Evolutionary conservation across 2,888 invertebrate genomes (phyloP).

Genomic region (Ypsolopha scabrella): DNA sequence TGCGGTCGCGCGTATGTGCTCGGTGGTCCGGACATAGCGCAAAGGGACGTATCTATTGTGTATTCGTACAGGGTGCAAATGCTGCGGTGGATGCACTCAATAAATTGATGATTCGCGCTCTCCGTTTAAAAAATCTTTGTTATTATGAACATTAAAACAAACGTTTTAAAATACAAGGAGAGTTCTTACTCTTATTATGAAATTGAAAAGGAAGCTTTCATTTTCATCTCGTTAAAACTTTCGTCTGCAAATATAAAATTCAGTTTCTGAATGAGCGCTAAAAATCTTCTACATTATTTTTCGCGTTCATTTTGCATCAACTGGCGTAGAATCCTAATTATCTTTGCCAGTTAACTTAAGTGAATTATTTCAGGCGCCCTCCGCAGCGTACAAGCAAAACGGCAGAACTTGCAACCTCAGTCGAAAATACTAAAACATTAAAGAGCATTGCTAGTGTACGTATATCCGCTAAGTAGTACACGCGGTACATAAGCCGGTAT

Average conservation of each 20-base stretch:
- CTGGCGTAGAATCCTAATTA: constrained; percentile 69
- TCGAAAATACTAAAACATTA: constrained; percentile 69
- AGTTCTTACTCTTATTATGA: constrained; percentile 27
- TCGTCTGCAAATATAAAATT: constrained; percentile 64
- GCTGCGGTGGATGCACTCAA: too few relatives aligned
- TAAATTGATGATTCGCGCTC: too few relatives aligned
- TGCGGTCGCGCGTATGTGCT: constrained; percentile 59
- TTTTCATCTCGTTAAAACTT: constrained; percentile 62
- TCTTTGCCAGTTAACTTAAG: constrained; percentile 70
- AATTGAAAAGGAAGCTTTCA: constrained; percentile 38
- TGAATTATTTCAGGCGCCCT: constrained; percentile 66
- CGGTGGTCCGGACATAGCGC: constrained; percentile 52
- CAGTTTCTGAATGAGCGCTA: constrained; percentile 66
- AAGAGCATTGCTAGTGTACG: constrained; percentile 58
- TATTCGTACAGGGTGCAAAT: neutral
- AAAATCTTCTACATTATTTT: constrained; percentile 62
- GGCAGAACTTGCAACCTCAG: constrained; percentile 65
- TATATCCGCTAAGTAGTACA: constrained; percentile 61
- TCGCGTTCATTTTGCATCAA: constrained; percentile 68
- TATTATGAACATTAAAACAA: too few relatives aligned
- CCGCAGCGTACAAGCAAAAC: constrained; percentile 66
- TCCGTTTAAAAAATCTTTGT: too few relatives aligned
- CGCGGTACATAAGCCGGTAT: constrained; percentile 53
- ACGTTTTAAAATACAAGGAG: too few relatives aligned
- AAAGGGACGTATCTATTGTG: constrained; percentile 48